phyloP scores from a whole-genome alignment of 2,888 invertebrate genomes.

The Hyles lineata region DNA sequence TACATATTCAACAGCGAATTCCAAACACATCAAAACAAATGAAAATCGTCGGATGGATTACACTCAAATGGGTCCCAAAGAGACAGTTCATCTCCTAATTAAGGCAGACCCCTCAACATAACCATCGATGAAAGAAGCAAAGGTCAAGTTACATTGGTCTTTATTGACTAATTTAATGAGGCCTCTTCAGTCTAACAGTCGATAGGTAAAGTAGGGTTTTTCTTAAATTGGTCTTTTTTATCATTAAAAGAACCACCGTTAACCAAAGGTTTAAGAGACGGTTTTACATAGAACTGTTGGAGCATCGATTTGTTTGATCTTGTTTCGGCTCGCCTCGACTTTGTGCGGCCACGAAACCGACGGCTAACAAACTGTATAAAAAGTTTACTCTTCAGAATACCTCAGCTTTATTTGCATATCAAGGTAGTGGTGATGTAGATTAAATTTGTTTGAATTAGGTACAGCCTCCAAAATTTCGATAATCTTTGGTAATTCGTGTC shows the following conservation, averaged over 20 bases:
- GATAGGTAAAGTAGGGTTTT: no score
- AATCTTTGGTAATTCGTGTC: no score
- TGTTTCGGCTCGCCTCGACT: not conserved
- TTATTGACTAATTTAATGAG: not conserved
- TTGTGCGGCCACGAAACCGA: not conserved
- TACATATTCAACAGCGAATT: constrained; percentile 15
- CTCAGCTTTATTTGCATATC: no score
- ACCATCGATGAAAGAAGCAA: not conserved
- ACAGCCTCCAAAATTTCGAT: no score
- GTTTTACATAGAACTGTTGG: not conserved
- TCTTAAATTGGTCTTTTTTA: not conserved
- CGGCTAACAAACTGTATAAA: not conserved
- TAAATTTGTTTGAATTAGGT: no score
- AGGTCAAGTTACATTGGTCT: not conserved
- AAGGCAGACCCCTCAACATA: not conserved
- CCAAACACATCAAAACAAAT: constrained; percentile 8
- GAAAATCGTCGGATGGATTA: not conserved
- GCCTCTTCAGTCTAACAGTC: no score
- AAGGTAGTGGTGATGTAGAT: not conserved
- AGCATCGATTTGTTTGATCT: not conserved
- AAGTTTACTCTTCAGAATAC: no score
- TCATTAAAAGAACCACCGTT: no score
- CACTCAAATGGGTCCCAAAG: constrained; percentile 1
- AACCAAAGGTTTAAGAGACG: not conserved
- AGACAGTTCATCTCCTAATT: not conserved